A percentile compares a stretch with the other conserved stretches of the same genome.
phyloP scores from a whole-genome alignment of 2,113 vertebrate species.

The Archilochus colubris region DNA sequence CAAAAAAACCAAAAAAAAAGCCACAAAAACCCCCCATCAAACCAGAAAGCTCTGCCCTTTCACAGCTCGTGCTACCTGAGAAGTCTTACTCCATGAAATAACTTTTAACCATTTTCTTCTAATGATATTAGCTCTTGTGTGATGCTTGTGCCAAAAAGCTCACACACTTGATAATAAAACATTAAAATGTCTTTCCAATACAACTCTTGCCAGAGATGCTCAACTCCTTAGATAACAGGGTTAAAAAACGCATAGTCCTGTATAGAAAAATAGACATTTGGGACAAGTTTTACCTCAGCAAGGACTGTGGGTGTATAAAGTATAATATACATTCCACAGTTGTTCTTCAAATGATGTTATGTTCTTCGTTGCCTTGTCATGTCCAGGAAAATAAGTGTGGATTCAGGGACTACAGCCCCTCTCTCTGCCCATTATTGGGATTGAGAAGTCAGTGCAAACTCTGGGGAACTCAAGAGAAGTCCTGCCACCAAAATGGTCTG shows the following conservation, averaged over 20 bases:
- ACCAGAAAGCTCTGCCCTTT: not conserved
- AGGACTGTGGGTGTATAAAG: not conserved
- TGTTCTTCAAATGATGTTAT: not conserved
- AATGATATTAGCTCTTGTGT: not conserved
- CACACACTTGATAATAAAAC: not conserved
- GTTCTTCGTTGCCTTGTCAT: not conserved
- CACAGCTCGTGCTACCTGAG: not conserved
- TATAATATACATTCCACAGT: not conserved
- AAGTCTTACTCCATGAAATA: not conserved
- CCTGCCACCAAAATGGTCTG: not conserved
- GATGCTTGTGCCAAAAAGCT: not conserved
- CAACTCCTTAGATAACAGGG: not conserved
- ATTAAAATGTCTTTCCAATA: not conserved
- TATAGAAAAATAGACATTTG: not conserved
- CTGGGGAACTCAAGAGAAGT: not conserved
- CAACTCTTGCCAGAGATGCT: not conserved
- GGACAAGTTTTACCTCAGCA: not conserved
- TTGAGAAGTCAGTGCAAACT: not conserved
- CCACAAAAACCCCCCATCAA: no score
- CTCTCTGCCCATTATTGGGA: not conserved
- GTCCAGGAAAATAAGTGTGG: not conserved
- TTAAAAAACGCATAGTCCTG: not conserved
- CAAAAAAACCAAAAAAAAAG: no score
- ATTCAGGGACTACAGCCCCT: not conserved
- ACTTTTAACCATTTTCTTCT: not conserved